Base-by-base conservation (phyloP, 2,888 invertebrate genomes). In the Hydropsyche betteni region DNA sequence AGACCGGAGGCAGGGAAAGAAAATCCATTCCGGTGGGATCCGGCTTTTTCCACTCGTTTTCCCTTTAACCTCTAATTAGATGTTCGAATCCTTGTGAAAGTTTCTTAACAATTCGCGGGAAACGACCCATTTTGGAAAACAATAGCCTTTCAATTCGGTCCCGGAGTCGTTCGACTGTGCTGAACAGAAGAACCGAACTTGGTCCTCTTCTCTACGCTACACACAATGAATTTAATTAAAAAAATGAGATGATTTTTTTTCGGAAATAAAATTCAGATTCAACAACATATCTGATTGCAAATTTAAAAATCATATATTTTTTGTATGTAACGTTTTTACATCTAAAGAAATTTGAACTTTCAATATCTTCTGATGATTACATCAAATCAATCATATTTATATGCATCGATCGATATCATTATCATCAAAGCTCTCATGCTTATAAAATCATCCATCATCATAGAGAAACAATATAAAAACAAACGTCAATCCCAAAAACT, bases 41-140 rank as follows among this genome's bases (percentile, higher is more conserved):
- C 12, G 44, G 64, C 58, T 64, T 64, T 64, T 64, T 64, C 64
- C 64, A 34, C 64, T 64, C 64, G 64, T 64, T 64, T 64, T 36
- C 64, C 64, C 64, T 64, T 64, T 64, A 58, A 64, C 64, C 64
- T 64, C 64, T 64, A 64, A 64, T 64, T 64, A 64, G 64, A 64
- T 64, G 64, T 64, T 64, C 64, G 64, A 36, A 34, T 34, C 64
- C 33, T 44, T 64, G 64, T 34, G n/a, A 64, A 64, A 64, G 64
- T 64, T 55, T 64, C 64, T 64, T 36, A 64, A 64, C 64, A 36
- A 64, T 64, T 64, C 64, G 64, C 34, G 64, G 34, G 36, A 64
- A 64, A 64, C 64, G 64, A 64, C 64, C 64, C 64, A 64, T 64
- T 64, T 36, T 34, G 64, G 64, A 36, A 64, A 64, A 64, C 64